Conservation (phyloP, 2,113 vertebrate species). For the Mirounga angustirostris region DNA sequence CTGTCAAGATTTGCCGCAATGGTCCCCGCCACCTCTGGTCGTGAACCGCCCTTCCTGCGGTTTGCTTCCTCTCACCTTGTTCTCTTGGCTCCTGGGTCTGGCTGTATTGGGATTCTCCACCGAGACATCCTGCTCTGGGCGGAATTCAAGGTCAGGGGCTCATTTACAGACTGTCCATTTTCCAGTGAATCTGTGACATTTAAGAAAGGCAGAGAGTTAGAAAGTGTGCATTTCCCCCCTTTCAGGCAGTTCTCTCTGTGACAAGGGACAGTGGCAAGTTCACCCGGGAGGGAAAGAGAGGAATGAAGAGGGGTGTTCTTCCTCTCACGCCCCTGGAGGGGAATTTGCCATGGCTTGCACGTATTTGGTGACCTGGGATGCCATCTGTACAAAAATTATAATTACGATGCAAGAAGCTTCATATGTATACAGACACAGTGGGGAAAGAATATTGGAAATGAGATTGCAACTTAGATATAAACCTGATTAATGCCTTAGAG, state of each 20-base stretch:
- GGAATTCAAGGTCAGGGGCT: constrained; percentile 61
- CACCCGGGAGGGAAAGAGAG: neutral
- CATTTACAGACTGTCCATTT: constrained; percentile 66
- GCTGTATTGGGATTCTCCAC: constrained; percentile 22
- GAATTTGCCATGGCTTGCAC: no score
- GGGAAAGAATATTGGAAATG: neutral
- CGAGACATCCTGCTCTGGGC: neutral
- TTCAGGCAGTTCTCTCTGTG: neutral
- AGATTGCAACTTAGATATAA: neutral
- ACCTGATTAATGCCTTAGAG: neutral
- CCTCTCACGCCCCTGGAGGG: rapidly evolving
- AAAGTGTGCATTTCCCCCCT: neutral
- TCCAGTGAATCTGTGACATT: constrained; percentile 78
- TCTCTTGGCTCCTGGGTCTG: neutral
- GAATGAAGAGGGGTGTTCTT: rapidly evolving
- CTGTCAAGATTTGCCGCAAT: rapidly evolving
- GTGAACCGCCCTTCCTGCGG: constrained; percentile 27
- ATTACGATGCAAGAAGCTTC: neutral
- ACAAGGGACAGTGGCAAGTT: neutral
- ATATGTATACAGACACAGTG: no score
- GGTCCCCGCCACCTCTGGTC: rapidly evolving
- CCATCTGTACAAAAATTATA: neutral
- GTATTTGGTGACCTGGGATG: neutral
- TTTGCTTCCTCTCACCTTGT: constrained; percentile 44
- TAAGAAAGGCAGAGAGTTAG: constrained; percentile 68